phyloP scores from a whole-genome alignment of 2,888 invertebrate species.

The Nemapogon koenigi region DNA sequence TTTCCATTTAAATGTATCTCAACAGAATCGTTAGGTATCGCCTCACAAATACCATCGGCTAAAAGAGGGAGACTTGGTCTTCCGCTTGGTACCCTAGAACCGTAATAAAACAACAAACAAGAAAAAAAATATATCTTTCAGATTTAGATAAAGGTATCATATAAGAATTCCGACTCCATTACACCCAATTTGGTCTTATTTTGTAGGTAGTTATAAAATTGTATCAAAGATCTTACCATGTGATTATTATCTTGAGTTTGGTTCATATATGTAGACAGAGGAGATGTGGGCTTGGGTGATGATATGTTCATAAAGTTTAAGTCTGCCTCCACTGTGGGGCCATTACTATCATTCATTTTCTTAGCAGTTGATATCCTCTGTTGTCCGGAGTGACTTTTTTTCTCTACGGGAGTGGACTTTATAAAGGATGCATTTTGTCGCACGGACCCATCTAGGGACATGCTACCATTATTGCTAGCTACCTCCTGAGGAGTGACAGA shows the following conservation, averaged over 20 bases:
- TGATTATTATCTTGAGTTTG: conserved; percentile 51
- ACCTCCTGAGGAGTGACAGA: conserved; percentile 74
- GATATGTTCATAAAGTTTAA: conserved; percentile 60
- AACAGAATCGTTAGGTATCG: no score
- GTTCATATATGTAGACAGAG: conserved; percentile 61
- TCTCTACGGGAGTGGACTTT: conserved; percentile 51
- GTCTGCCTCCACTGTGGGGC: conserved; percentile 54
- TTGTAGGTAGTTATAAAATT: no score
- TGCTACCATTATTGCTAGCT: conserved; percentile 39
- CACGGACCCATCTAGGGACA: conserved; percentile 33
- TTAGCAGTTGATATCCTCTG: conserved; percentile 43
- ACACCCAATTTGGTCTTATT: no score
- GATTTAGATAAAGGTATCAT: no score
- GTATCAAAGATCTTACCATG: no score
- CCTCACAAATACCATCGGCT: no score
- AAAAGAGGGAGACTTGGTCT: no score
- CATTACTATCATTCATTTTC: conserved; percentile 39
- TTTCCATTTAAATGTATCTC: no score
- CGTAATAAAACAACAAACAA: no score
- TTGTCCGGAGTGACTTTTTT: conserved; percentile 19
- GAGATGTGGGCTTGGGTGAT: conserved; percentile 62
- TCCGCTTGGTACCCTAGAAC: no score
- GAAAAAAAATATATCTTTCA: no score
- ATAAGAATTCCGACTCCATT: no score
- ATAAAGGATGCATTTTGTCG: conserved; percentile 41